Conservation (phyloP, 2,113 vertebrate genomes). For the Oreotrochilus melanogaster region DNA sequence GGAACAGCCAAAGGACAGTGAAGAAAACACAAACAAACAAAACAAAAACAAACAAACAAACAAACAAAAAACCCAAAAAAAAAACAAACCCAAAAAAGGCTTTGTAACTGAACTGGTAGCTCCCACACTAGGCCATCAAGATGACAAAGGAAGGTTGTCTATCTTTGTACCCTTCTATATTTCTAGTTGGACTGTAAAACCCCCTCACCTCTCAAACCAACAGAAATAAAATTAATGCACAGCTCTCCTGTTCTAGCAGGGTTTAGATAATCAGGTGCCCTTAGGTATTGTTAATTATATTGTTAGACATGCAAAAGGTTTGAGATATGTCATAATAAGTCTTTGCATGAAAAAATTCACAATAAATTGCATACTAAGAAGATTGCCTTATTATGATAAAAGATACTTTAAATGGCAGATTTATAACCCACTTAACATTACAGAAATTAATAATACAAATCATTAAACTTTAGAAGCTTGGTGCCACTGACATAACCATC, state of each 20-base stretch:
- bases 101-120: background rate
- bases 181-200: background rate
- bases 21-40: background rate
- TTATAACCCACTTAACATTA: background rate
- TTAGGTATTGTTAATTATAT: background rate
- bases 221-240: background rate
- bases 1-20: background rate
- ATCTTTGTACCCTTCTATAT: background rate
- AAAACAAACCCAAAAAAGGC: no score
- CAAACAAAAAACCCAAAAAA: no score
- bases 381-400: background rate
- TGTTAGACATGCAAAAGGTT: background rate
- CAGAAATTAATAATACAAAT: background rate
- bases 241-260: background rate
- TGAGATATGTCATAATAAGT: background rate
- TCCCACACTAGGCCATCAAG: background rate
- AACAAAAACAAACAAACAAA: no score
- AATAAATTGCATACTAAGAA: background rate
- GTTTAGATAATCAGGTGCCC: background rate
- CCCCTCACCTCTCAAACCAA: background rate
- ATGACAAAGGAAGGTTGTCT: background rate
- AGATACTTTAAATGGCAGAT: background rate
- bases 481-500: background rate
- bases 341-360: background rate
- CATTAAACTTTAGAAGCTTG: background rate